These are phyloP conservation scores for Papilio glaucus DNA, from an alignment of 1,140 invertebrate genomes.

Conservation along the genomic window DNA sequence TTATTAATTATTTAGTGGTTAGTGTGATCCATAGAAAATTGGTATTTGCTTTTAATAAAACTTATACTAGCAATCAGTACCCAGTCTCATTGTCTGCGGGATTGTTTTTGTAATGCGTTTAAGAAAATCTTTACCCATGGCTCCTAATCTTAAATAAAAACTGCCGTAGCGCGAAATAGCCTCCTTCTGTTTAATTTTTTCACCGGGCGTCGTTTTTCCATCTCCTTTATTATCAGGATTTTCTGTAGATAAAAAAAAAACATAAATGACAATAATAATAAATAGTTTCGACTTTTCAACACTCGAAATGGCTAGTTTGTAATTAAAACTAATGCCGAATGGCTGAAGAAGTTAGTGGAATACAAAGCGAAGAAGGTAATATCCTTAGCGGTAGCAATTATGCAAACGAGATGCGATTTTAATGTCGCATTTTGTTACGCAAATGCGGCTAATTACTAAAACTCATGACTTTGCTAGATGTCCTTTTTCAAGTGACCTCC, in stretches of 20 bases:
- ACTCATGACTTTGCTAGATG: conserved; percentile 46
- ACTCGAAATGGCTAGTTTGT: conserved; percentile 46
- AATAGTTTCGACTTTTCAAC: conserved; percentile 35
- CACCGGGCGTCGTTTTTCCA: conserved; percentile 60
- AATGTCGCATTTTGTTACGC: conserved; percentile 80
- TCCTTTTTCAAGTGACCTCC: conserved; percentile 51
- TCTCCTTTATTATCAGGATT: conserved; percentile 63
- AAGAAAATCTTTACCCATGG: conserved; percentile 84
- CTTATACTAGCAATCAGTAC: no score
- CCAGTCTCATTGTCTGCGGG: no score
- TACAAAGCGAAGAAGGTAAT: conserved; percentile 73
- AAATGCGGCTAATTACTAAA: conserved; percentile 75
- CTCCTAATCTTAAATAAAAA: conserved; percentile 92
- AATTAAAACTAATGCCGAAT: conserved; percentile 67
- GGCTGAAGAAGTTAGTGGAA: conserved; percentile 68
- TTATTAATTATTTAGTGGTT: no score
- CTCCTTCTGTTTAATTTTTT: conserved; percentile 76
- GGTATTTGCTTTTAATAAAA: no score
- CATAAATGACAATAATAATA: conserved; percentile 41
- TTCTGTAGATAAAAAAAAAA: conserved; percentile 57
- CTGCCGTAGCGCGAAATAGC: conserved; percentile 85
- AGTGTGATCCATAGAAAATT: no score
- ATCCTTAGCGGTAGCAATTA: conserved; percentile 75
- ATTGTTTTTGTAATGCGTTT: conserved; percentile 6
- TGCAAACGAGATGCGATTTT: conserved; percentile 82